Base-by-base conservation (phyloP, 2,113 vertebrate genomes). In the Jacana jacana region DNA sequence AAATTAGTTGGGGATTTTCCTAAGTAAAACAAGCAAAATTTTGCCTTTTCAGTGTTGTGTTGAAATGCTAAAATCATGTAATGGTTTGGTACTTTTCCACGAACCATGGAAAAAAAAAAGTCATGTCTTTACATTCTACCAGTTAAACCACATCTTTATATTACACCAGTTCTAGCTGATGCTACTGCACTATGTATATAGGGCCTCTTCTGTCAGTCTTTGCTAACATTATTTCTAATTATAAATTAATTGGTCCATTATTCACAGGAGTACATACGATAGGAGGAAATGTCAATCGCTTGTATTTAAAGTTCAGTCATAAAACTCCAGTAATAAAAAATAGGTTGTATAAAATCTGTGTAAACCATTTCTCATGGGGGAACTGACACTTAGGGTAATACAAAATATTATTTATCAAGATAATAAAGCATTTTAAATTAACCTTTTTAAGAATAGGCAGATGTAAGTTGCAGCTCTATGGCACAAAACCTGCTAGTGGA, bases 301-400 rank as follows among this genome's bases (percentile, higher is more conserved):
- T 93, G 88, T 96, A 94, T 95, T 95, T 95, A 93, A 97, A 96
- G 95, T 96, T 95, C 93, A 87, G 33, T 85, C 91, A 76, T 93
- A 92, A 94, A 96, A 86, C 44, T 81, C n/a, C 57, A 72, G 86
- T 85, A 71, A 90, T 86, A 88, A 92, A 94, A 94, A 94, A 40
- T 4, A 69, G 57, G 57, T 82, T 91, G 81, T 65, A 89, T 88
- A 93, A 94, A 95, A 89, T 76, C 88, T 86, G 19, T 84, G 70
- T 79, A 93, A 95, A 94, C 61, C 77, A 57, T 81, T 94, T 89
- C 84, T 92, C 54, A 79, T 33, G 46, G 49, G 77, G 58, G n/a
- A 91, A 70, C 28, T 92, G 75, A 79, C 48, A 90, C 65, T 91
- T 49, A 37, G 13, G 52, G 81, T 57, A 87, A 87, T 58, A 69